Evolutionary conservation across 1,140 invertebrate species (phyloP).

Genomic region (Conopomorpha cramerella): DNA sequence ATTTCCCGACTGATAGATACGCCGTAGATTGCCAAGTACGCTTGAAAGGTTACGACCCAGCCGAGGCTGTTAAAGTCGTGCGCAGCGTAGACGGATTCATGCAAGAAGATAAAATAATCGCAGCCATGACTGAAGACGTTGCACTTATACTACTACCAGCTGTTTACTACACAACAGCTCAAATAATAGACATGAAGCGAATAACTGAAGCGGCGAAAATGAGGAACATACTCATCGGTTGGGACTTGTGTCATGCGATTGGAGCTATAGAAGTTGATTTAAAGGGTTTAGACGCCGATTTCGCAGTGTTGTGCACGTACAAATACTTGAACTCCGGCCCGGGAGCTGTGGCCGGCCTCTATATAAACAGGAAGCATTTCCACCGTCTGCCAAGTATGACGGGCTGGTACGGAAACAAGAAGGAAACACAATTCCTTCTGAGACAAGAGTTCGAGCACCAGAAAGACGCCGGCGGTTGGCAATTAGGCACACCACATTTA

Average conservation of each 20-base stretch:
- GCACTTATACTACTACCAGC: constrained; percentile 25
- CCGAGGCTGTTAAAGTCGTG: constrained; percentile 33
- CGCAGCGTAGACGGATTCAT: constrained; percentile 18
- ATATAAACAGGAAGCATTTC: constrained; percentile 40
- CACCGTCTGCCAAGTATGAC: constrained; percentile 21
- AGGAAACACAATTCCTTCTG: constrained; percentile 31
- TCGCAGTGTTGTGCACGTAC: constrained; percentile 44
- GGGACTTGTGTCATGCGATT: constrained; percentile 38
- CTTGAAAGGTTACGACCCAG: constrained; percentile 24
- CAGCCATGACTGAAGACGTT: constrained; percentile 37
- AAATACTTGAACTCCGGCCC: constrained; percentile 45
- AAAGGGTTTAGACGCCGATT: constrained; percentile 28
- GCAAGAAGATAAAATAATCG: constrained; percentile 28
- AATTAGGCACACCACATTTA: constrained; percentile 30
- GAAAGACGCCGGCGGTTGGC: constrained; percentile 30
- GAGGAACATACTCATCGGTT: constrained; percentile 28
- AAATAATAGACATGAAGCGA: constrained; percentile 32
- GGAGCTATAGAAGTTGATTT: constrained; percentile 30
- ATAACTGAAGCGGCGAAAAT: constrained; percentile 28
- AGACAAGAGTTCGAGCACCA: constrained; percentile 35
- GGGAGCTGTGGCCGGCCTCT: constrained; percentile 25
- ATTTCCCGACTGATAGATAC: constrained; percentile 43
- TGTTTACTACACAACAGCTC: constrained; percentile 36
- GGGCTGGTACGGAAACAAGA: constrained; percentile 41
- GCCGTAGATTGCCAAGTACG: constrained; percentile 36